Conservation (phyloP, 1,140 invertebrate species). For the Drosophila navojoa region DNA sequence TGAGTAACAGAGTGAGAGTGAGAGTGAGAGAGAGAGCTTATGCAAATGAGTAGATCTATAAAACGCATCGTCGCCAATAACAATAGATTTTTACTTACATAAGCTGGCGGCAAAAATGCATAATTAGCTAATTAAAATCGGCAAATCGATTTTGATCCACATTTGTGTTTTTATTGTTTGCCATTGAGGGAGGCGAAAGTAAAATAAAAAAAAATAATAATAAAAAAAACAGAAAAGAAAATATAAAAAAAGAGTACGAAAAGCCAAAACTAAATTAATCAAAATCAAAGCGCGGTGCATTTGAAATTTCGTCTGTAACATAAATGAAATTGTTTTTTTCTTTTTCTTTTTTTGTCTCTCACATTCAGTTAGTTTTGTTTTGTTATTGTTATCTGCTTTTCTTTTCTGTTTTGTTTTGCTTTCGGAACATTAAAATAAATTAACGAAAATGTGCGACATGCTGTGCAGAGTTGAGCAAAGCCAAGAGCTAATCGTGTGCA, state of each 20-base stretch:
- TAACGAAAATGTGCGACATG: constrained; percentile 69
- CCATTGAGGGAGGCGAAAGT: constrained; percentile 32
- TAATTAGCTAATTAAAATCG: constrained; percentile 51
- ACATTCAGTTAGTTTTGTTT: constrained; percentile 1
- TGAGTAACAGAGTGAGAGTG: neutral
- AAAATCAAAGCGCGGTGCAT: constrained; percentile 53
- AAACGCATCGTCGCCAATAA: constrained; percentile 24
- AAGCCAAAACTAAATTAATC: constrained; percentile 32
- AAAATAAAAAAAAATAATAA: neutral
- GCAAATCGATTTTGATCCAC: constrained; percentile 37
- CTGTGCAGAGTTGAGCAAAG: constrained; percentile 36
- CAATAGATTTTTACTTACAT: constrained; percentile 21
- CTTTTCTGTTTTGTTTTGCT: constrained; percentile 19
- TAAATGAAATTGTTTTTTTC: constrained; percentile 26
- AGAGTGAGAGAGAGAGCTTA: constrained; percentile 27
- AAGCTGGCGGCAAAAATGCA: constrained; percentile 26
- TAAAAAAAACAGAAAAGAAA: too few species aligned
- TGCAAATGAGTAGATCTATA: constrained; percentile 59
- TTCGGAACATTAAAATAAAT: constrained; percentile 57
- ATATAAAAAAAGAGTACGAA: constrained; percentile 10
- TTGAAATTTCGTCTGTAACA: constrained; percentile 49
- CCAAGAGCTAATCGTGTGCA: constrained; percentile 1
- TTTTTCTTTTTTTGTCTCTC: constrained; percentile 26
- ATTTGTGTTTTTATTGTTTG: neutral
- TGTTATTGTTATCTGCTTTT: constrained; percentile 3